phyloP scores from a whole-genome alignment of 2,113 vertebrate genomes.

The Leuciscus idus region DNA sequence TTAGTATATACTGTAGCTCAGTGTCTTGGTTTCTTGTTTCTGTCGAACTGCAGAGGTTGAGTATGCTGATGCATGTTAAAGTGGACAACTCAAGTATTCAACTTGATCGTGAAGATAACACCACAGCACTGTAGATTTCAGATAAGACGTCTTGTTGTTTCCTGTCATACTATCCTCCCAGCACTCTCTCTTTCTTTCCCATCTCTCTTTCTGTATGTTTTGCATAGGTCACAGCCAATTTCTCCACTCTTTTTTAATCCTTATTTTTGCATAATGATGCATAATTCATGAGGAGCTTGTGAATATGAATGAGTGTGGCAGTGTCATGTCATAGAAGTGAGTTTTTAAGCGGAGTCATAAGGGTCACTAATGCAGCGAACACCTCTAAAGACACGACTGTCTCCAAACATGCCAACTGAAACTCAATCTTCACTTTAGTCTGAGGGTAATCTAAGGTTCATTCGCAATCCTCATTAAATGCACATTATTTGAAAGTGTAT shows the following conservation, averaged over 20 bases:
- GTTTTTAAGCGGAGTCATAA: slow-evolving; percentile 16
- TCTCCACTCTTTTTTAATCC: neutral
- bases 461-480: slow-evolving; percentile 20
- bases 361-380: slow-evolving; percentile 15
- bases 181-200: neutral
- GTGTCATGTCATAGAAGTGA: slow-evolving; percentile 18
- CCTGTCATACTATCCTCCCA: neutral
- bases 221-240: slow-evolving; percentile 6
- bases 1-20: neutral
- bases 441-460: slow-evolving; percentile 13
- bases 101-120: neutral
- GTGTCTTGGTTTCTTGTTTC: neutral
- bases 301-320: slow-evolving; percentile 21
- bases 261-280: slow-evolving; percentile 23
- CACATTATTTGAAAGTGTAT: slow-evolving; percentile 7
- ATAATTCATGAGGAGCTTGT: slow-evolving; percentile 24
- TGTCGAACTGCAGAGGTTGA: slow-evolving; percentile 16
- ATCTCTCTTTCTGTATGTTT: slow-evolving; percentile 6
- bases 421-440: slow-evolving; percentile 32
- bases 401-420: neutral
- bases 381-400: neutral
- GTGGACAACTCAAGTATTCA: neutral
- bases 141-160: neutral
- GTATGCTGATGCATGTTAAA: slow-evolving; percentile 18
- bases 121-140: neutral